A percentile compares a stretch with the other conserved stretches of the same genome.
These are phyloP conservation scores for Stichodactyla helianthus DNA, from an alignment of 64 coral and sea anemone genomes.

Conservation along the genomic window DNA sequence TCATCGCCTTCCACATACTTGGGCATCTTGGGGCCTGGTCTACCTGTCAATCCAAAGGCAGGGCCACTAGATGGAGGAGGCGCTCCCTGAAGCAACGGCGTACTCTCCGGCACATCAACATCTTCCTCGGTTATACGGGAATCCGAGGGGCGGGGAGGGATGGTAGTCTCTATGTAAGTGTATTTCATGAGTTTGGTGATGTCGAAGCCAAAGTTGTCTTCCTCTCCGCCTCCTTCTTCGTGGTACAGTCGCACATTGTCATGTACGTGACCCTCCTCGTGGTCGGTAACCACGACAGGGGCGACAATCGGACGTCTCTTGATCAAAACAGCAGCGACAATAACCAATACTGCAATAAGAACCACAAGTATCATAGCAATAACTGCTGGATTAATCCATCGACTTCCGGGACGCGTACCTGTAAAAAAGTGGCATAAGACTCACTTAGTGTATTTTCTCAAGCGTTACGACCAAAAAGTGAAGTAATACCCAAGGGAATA, in stretches of 20 bases:
- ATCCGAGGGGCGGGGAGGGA: slow-evolving; percentile 5
- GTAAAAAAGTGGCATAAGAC: neutral
- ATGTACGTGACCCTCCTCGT: slow-evolving; percentile 86
- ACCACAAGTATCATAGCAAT: slow-evolving; percentile 69
- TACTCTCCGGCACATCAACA: slow-evolving; percentile 55
- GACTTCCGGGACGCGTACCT: slow-evolving; percentile 43
- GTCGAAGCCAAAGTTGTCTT: slow-evolving; percentile 92
- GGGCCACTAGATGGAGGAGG: neutral
- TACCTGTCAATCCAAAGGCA: slow-evolving; percentile 13
- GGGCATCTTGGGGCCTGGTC: slow-evolving; percentile 17
- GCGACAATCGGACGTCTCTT: slow-evolving; percentile 54
- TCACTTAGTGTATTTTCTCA: too few species aligned
- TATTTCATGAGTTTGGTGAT: slow-evolving; percentile 95
- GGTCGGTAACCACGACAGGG: slow-evolving; percentile 21
- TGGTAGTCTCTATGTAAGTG: slow-evolving; percentile 71
- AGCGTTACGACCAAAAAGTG: too few species aligned
- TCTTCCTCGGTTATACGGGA: slow-evolving; percentile 38
- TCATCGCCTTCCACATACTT: slow-evolving; percentile 31
- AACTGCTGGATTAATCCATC: slow-evolving; percentile 68
- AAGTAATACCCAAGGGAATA: too few species aligned
- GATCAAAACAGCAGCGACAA: slow-evolving; percentile 69
- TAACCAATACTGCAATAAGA: slow-evolving; percentile 61
- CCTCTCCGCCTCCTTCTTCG: slow-evolving; percentile 94
- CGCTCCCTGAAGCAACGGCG: slow-evolving; percentile 5
- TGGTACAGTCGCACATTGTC: slow-evolving; percentile 94